These are phyloP conservation scores for Galerucella nymphaeae DNA, from an alignment of 2,888 invertebrate genomes.

Conservation along the genomic window DNA sequence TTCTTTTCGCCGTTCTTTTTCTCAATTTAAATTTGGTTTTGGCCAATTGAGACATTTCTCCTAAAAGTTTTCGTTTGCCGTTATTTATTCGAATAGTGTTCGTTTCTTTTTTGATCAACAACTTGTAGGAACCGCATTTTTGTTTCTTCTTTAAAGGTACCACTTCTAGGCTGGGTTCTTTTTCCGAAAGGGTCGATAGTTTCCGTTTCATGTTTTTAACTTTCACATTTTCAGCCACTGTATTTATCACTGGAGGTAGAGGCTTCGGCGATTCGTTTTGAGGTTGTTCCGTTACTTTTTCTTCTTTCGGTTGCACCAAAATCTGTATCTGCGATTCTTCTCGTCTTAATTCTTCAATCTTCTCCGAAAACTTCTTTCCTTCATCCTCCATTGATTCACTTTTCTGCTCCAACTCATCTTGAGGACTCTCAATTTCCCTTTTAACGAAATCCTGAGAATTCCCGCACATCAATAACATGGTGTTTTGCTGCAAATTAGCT, in stretches of 20 bases:
- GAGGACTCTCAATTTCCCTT: constrained; percentile 64
- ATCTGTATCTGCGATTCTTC: constrained; percentile 22
- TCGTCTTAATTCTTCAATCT: constrained; percentile 23
- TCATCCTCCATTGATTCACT: constrained; percentile 49
- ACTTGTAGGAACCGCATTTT: constrained; percentile 62
- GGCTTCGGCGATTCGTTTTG: constrained; percentile 36
- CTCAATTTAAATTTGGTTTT: constrained; percentile 56
- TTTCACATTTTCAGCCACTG: constrained; percentile 64
- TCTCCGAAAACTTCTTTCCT: constrained; percentile 37
- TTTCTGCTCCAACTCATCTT: constrained; percentile 56
- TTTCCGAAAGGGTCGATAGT: constrained; percentile 59
- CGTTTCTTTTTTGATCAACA: constrained; percentile 66
- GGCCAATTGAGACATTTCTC: constrained; percentile 57
- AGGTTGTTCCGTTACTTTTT: constrained; percentile 22
- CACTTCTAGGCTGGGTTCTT: constrained; percentile 48
- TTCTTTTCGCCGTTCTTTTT: constrained; percentile 65
- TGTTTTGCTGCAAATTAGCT: constrained; percentile 63
- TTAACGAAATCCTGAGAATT: constrained; percentile 56
- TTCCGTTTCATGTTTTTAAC: constrained; percentile 67
- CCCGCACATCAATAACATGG: constrained; percentile 67
- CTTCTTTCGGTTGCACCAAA: constrained; percentile 40
- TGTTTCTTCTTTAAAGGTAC: constrained; percentile 53
- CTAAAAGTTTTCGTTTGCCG: constrained; percentile 65
- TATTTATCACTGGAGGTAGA: constrained; percentile 58
- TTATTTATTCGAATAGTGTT: constrained; percentile 64